These are phyloP conservation scores for Drosophila ficusphila DNA, from an alignment of 1,140 invertebrate genomes.

Conservation along the genomic window DNA sequence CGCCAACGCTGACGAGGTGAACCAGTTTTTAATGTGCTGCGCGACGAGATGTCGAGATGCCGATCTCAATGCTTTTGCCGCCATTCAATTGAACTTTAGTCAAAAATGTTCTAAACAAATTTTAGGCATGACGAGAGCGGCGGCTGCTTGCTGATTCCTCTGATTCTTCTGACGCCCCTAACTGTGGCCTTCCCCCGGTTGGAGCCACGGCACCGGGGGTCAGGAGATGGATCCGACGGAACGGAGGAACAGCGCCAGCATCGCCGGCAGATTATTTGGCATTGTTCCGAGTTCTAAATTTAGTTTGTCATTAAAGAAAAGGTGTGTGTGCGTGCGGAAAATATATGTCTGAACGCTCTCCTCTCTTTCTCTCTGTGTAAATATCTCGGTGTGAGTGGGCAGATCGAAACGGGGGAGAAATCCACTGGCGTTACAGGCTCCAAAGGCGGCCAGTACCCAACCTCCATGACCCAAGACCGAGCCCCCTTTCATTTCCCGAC, in stretches of 20 bases:
- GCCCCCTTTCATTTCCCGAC: constrained; percentile 6
- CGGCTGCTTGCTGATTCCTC: constrained; percentile 12
- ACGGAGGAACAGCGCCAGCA: constrained; percentile 44
- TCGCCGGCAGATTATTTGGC: constrained; percentile 80
- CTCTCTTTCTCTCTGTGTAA: constrained; percentile 11
- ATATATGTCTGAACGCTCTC: constrained; percentile 19
- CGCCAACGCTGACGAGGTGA: constrained; percentile 59
- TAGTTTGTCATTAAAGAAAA: constrained; percentile 81
- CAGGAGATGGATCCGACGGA: constrained; percentile 1
- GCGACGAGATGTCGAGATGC: constrained; percentile 20
- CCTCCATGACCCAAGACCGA: constrained; percentile 10
- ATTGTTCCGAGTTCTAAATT: constrained; percentile 82
- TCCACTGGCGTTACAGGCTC: constrained; percentile 37
- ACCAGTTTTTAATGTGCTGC: constrained; percentile 61
- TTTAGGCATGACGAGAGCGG: constrained; percentile 49
- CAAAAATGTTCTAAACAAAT: constrained; percentile 49
- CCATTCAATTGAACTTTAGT: constrained; percentile 60
- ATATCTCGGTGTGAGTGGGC: constrained; percentile 19
- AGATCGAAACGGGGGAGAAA: constrained; percentile 44
- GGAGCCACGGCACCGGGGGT: constrained; percentile 20
- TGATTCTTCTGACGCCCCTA: constrained; percentile 19
- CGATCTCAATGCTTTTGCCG: constrained; percentile 10
- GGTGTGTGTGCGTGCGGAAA: constrained; percentile 51
- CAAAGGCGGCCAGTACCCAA: constrained; percentile 17
- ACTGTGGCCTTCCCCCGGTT: constrained; percentile 39